Base-by-base conservation (phyloP, 2,113 vertebrate genomes). In the Psilopsiagon aurifrons region DNA sequence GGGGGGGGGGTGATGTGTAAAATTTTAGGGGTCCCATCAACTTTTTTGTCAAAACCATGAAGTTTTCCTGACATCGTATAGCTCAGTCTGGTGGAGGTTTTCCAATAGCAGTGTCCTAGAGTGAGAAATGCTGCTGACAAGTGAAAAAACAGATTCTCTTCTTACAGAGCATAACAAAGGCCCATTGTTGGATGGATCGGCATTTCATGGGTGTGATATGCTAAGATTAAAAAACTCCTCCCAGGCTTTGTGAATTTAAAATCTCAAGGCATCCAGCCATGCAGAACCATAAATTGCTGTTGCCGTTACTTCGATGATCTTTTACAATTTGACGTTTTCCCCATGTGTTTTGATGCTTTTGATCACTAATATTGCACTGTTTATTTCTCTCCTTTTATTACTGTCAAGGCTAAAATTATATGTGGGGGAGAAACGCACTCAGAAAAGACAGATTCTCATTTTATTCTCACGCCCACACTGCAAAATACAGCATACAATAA, bases 381-480 rank as follows among this genome's bases (percentile, higher is more conserved):
- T 96, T 89, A 85, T 93, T 91, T 91, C 57, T 91, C 69, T 82
- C n/a, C 44, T 94, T 85, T 82, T 80, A 43, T 79, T 91, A 52
- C 25, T 76, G 52, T 62, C 81, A 85, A 75, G 52, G 62, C 49
- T 79, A 66, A 86, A 95, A 89, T 73, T 84, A 78, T 69, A 33
- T 22, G 16, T 79, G 92, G 37, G 17, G n/a, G 54, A 85, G 62
- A 96, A 93, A 91, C 15, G n/a, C 1, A 7, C 49, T 83, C 77
- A 69, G 77, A 63, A 90, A 86, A 89, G 86, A 92, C 59, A 91
- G 59, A 54, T 43, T 90, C 33, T 25, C 27, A 31, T 83, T 94
- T 95, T 91, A 90, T 73, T 91, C n/a, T 70, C 57, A 86, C n/a
- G 2, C 83, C 83, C 60, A 87, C 77, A 13, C 78, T 89, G 89